Conservation (phyloP, 1,140 invertebrate genomes). For the Achroia grisella region DNA sequence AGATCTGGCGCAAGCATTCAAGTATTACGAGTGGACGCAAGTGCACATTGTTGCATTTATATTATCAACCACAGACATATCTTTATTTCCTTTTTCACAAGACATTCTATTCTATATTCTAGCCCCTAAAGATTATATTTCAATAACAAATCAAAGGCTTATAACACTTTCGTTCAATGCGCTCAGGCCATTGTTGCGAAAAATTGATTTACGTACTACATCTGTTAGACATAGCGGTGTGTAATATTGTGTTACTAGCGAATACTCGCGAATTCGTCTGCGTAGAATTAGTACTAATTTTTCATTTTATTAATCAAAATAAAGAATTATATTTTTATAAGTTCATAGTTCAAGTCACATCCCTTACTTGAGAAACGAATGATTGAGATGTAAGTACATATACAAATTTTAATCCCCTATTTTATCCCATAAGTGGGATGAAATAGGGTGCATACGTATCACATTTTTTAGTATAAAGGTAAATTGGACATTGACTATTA, state of each 20-base stretch:
- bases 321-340: no score
- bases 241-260: slow-evolving; percentile 28
- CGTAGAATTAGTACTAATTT: no score
- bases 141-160: neutral
- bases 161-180: slow-evolving; percentile 8
- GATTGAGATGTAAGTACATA: no score
- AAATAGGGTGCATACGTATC: no score
- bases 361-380: no score
- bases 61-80: slow-evolving; percentile 5
- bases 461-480: no score
- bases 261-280: no score
- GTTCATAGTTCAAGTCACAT: no score
- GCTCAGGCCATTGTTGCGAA: slow-evolving; percentile 46
- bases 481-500: no score
- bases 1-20: slow-evolving; percentile 36
- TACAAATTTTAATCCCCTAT: no score
- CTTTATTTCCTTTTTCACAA: neutral
- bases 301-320: no score
- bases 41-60: slow-evolving; percentile 34
- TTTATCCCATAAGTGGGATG: no score
- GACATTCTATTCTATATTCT: neutral
- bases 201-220: slow-evolving; percentile 65
- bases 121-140: slow-evolving; percentile 6
- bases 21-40: slow-evolving; percentile 32
- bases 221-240: slow-evolving; percentile 34